These are phyloP conservation scores for Drosophila subobscura DNA, from an alignment of 1,140 invertebrate genomes.

Conservation along the genomic window DNA sequence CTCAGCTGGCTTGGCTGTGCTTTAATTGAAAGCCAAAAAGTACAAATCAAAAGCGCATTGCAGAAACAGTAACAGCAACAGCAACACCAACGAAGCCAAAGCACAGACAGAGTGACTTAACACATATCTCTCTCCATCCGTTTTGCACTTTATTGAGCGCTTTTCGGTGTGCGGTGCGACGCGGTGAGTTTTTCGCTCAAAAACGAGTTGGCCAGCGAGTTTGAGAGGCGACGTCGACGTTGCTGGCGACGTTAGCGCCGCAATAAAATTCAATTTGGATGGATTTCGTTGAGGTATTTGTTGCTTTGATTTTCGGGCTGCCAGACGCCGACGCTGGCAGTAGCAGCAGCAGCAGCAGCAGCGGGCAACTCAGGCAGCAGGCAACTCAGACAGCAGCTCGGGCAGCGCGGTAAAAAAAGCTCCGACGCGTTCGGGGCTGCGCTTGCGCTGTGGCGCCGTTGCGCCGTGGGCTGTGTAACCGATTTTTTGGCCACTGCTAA, in stretches of 20 bases:
- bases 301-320: conserved; percentile 1
- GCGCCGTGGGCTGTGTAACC: conserved; percentile 68
- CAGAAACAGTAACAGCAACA: conserved; percentile 54
- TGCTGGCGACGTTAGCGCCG: conserved; percentile 11
- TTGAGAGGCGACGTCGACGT: background rate
- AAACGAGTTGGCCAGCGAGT: conserved; percentile 54
- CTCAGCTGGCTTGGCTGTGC: conserved; percentile 13
- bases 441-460: conserved; percentile 35
- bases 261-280: conserved; percentile 72
- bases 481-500: conserved; percentile 83
- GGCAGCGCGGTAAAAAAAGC: conserved; percentile 38
- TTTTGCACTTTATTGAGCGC: conserved; percentile 77
- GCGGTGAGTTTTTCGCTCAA: conserved; percentile 59
- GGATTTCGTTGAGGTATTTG: conserved; percentile 12
- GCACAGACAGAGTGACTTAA: conserved; percentile 48
- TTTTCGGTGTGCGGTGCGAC: conserved; percentile 24
- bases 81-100: conserved; percentile 17
- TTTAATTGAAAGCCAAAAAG: conserved; percentile 71
- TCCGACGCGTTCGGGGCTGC: conserved; percentile 37
- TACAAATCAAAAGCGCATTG: conserved; percentile 72
- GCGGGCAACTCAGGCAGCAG: background rate
- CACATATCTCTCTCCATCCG: conserved; percentile 29
- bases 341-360: conserved; percentile 7
- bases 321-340: too few species aligned
- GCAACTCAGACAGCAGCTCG: conserved; percentile 19